Conservation (phyloP, 1,140 invertebrate genomes). For the Brachionus rotundiformis region DNA sequence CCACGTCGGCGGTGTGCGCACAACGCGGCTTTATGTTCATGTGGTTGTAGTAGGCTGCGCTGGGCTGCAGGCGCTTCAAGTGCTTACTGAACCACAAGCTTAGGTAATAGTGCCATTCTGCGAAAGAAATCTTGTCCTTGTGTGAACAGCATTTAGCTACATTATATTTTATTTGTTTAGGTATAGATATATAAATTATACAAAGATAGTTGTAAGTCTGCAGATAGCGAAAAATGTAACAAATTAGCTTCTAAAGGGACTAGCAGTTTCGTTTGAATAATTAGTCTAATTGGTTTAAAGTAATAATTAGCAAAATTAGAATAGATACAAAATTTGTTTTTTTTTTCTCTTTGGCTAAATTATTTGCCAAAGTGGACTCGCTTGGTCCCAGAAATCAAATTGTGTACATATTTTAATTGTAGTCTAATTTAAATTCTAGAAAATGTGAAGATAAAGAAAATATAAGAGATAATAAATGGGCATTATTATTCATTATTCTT, state of each 20-base stretch:
- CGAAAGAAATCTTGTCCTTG: constrained; percentile 32
- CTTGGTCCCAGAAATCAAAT: no score
- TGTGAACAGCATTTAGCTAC: neutral
- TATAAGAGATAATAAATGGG: neutral
- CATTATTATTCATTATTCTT: constrained; percentile 51
- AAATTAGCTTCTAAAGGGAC: neutral
- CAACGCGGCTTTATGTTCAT: neutral
- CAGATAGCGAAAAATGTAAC: neutral
- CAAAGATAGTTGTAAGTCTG: neutral
- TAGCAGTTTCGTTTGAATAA: no score
- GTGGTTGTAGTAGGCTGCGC: neutral
- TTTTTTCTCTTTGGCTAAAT: no score
- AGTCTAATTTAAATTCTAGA: no score
- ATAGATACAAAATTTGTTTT: no score
- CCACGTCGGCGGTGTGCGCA: neutral
- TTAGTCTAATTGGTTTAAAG: no score
- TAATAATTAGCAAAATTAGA: no score
- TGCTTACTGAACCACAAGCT: neutral
- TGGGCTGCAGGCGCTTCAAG: constrained; percentile 17
- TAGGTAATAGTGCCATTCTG: constrained; percentile 7
- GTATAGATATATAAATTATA: neutral
- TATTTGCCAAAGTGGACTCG: no score
- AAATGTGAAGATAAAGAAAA: neutral
- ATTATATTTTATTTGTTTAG: neutral
- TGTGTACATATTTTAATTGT: no score